These are phyloP conservation scores for Chymomyza caudatula DNA, from an alignment of 2,888 invertebrate genomes.

Conservation along the genomic window DNA sequence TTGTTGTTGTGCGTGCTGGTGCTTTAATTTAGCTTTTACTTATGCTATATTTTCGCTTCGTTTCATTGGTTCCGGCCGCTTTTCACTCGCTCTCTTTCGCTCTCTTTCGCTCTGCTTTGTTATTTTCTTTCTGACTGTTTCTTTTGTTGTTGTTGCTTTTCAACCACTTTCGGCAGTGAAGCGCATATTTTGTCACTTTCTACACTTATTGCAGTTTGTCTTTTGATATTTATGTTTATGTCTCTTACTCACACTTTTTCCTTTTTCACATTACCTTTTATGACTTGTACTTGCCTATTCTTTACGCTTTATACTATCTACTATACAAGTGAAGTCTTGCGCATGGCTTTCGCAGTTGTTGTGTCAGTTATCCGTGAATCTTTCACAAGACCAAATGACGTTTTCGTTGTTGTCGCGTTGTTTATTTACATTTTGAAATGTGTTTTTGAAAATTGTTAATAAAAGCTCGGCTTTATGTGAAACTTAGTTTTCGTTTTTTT, in stretches of 20 bases:
- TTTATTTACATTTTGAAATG: neutral
- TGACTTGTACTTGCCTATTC: conserved; percentile 20
- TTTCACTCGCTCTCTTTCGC: conserved; percentile 14
- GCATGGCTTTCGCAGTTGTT: conserved; percentile 23
- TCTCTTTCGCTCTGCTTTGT: neutral
- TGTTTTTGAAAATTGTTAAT: neutral
- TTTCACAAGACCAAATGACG: conserved; percentile 73
- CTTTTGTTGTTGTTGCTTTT: neutral
- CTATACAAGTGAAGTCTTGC: conserved; percentile 6
- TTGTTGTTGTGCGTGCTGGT: neutral
- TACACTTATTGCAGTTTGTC: conserved; percentile 39
- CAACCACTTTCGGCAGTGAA: conserved; percentile 30
- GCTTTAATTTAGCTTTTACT: neutral
- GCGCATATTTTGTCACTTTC: conserved; percentile 57
- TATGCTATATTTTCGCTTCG: conserved; percentile 10
- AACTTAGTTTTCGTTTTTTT: neutral
- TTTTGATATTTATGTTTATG: neutral
- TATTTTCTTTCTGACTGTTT: neutral
- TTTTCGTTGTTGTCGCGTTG: conserved; percentile 20
- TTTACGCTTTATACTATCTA: conserved; percentile 18
- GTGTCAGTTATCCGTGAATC: conserved; percentile 72
- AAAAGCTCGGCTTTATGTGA: neutral
- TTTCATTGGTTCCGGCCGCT: neutral
- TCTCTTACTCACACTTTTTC: conserved; percentile 15
- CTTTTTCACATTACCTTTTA: neutral